Base-by-base conservation (phyloP, 2,797 vertebrate genomes). In the Antrozous pallidus region DNA sequence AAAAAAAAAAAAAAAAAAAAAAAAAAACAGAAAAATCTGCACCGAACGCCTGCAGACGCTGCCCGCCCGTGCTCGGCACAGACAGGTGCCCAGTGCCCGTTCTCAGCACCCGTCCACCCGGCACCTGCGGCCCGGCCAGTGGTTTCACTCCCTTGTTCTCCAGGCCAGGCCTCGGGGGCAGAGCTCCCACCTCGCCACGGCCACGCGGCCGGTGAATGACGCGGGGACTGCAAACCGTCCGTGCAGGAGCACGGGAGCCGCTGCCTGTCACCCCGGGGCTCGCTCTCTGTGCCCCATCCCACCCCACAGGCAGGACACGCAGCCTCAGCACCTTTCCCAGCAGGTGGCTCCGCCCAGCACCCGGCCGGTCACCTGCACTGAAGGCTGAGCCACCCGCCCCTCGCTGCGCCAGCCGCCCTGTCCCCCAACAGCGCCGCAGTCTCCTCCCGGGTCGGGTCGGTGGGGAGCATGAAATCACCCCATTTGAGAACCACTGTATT, bases 301-400 rank as follows among this genome's bases (percentile, higher is more conserved):
- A 26, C 24, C 24, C 10, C 4, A 22, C 54, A 1, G 24, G 4
- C 26, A 24, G 54, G 54, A 24, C 22, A 54, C 24, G 3, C 56
- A 51, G 51, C 51, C 8, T 18, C 49, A 28, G 56, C 56, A 1
- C 1, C 28, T 33, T 28, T 56, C 5, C 13, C 26, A 26, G 31
- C 18, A 33, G 3, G 10, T 4, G 5, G 11, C 63, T 16, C 31
- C 10, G 4, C 49, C 79, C 0, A 0, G 67, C 11, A 6, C 88
- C 1, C 0, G 0, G 3, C 65, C 28, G 12, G 31, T 54, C 28
- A n/a, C 16, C 1, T 7, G 10, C 17, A 0, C 4, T 1, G 16
- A 0, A 40, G n/a, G n/a, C 2, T 0, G 6, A 40, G 36, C 40
- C 24, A 9, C 38, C 5, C 24, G 6, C 49, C 2, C 56, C 38